These are phyloP conservation scores for Calonectris borealis DNA, from an alignment of 2,113 vertebrate genomes.

Conservation along the genomic window DNA sequence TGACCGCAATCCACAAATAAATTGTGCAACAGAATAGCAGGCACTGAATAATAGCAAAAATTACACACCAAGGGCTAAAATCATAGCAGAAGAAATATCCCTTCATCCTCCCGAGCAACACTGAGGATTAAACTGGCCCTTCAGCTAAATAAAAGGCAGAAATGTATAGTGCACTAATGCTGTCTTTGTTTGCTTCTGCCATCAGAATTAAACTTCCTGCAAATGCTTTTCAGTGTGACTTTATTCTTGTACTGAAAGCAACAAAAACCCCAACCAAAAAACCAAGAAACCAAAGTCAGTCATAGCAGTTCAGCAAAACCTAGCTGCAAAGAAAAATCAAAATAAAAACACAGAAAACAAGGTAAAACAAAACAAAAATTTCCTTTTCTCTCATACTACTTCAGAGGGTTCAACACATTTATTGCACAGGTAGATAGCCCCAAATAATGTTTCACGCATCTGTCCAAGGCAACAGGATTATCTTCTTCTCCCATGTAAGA, in stretches of 20 bases:
- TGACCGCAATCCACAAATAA: background rate
- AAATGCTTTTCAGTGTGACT: background rate
- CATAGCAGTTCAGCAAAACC: background rate
- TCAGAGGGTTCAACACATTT: background rate
- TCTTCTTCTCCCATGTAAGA: background rate
- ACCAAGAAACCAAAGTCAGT: background rate
- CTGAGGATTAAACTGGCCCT: background rate
- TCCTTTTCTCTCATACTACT: background rate
- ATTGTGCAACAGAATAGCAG: background rate
- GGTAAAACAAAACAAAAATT: background rate
- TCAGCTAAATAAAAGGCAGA: background rate
- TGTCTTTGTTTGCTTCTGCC: background rate
- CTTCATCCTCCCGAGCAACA: background rate
- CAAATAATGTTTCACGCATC: background rate
- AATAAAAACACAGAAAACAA: background rate
- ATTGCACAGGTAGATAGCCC: background rate
- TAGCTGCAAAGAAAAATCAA: background rate
- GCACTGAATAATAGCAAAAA: background rate
- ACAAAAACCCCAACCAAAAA: background rate
- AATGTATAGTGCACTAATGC: background rate
- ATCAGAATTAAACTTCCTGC: background rate
- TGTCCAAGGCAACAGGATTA: background rate
- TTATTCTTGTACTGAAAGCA: background rate
- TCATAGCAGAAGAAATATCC: background rate
- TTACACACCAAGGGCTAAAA: background rate